phyloP scores from a whole-genome alignment of 2,888 invertebrate genomes.

The Rhagium mordax region DNA sequence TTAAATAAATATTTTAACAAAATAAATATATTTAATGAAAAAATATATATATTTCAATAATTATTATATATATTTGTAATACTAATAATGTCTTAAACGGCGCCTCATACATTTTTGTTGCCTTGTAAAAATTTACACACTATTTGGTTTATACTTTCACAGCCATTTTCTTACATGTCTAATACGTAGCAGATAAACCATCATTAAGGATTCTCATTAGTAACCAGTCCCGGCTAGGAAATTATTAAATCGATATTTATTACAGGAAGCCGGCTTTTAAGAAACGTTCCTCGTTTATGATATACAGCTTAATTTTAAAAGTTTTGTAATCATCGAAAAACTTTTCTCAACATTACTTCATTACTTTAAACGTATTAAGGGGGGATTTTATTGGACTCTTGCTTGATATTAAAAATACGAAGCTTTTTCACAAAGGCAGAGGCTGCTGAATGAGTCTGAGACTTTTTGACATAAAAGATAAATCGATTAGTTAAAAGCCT shows the following conservation, averaged over 20 bases:
- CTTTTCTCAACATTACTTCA: slow-evolving; percentile 5
- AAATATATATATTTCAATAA: too few species aligned
- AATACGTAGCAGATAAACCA: neutral
- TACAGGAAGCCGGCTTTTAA: neutral
- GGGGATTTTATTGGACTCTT: neutral
- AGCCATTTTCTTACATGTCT: too few species aligned
- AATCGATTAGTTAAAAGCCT: slow-evolving; percentile 28
- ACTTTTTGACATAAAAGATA: slow-evolving; percentile 8
- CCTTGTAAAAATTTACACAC: too few species aligned
- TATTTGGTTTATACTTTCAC: too few species aligned
- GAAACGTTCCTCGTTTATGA: slow-evolving; percentile 7
- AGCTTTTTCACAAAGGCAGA: neutral
- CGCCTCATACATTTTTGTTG: too few species aligned
- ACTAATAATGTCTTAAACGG: too few species aligned
- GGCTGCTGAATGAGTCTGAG: neutral
- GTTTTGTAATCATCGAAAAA: slow-evolving; percentile 10
- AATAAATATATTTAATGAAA: too few species aligned
- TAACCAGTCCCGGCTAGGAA: neutral
- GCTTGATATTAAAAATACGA: neutral
- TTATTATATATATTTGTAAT: too few species aligned
- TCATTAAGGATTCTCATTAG: neutral
- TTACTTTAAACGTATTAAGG: slow-evolving; percentile 10
- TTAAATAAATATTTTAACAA: too few species aligned
- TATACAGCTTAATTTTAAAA: slow-evolving; percentile 18
- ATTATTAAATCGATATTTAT: slow-evolving; percentile 14